Percentiles rank a stretch among this genome's conserved stretches.
Evolutionary conservation across 2,113 vertebrate genomes (phyloP).

Genomic region (Prunella fulvescens): DNA sequence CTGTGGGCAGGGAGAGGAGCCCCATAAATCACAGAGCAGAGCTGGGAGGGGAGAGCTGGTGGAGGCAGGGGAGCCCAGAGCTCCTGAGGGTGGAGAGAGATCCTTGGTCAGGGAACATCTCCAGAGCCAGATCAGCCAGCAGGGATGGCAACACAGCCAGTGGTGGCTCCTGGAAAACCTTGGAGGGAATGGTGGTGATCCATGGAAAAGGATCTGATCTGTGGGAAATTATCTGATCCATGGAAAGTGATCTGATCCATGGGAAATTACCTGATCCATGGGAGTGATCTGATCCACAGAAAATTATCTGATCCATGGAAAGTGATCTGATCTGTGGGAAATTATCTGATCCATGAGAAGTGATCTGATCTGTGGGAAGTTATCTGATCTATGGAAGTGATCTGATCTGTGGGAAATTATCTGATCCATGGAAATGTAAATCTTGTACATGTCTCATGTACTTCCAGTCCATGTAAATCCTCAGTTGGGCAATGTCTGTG

Average conservation of each 20-base stretch:
- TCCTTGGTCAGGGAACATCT: background rate
- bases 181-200: background rate
- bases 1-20: background rate
- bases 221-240: background rate
- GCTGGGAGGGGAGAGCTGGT: rapidly evolving
- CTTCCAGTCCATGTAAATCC: background rate
- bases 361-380: background rate
- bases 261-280: too few relatives aligned
- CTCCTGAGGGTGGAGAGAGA: background rate
- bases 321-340: background rate
- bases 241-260: background rate
- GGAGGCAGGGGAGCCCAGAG: background rate
- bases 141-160: background rate
- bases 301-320: background rate
- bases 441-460: too few relatives aligned
- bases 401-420: background rate
- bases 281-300: too few relatives aligned
- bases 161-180: background rate
- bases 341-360: too few relatives aligned
- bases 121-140: rapidly evolving
- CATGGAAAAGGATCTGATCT: background rate
- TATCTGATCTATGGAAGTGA: background rate
- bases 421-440: background rate
- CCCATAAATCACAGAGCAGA: background rate
- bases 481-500: background rate